Evolutionary conservation across 2,797 vertebrate species (phyloP), one percentile per base, ranked within the genome.

Genomic region (Sternotherus odoratus): DNA sequence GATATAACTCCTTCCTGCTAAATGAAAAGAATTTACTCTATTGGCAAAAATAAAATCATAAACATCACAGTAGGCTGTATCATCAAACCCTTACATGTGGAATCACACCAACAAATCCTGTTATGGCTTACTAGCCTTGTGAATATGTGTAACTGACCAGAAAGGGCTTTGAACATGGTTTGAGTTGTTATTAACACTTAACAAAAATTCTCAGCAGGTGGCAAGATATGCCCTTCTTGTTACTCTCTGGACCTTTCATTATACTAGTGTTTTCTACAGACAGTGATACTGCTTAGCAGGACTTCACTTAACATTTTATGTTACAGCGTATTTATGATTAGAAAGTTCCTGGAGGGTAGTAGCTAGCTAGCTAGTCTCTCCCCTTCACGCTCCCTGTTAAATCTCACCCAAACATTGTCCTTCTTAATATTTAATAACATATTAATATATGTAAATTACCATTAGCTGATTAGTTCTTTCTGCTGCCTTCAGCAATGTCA

Each of bases 371-470:
- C 80, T 10, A 48, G 13, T 75, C 43, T 75, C 43, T 48, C 15
- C 23, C 23, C n/a, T 69, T 28, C 24, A 74, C 24, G 4, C 26
- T 1, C 11, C 90, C 72, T 77, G 77, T 85, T 89, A 91, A 91
- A 83, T 36, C 33, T 89, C 43, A 74, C 75, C 24, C 84, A 84
- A 92, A 56, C 57, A 84, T 78, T 88, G 28, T 39, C 57, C 72
- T 90, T 84, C 87, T 91, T 90, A 94, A 91, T 96, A 94, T 93
- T 95, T 96, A 92, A 87, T 86, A 91, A 51, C 26, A 17, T 48
- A 46, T 46, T 84, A 80, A 36, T 90, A 90, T 90, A 90, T 84
- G 81, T 66, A 95, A 88, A 94, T 94, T 2, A 0, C 8, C 87
- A 79, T 24, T 54, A 78, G 57, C 63, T 12, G 82, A 93, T 74